Evolutionary conservation across 2,888 invertebrate genomes (phyloP), one percentile per base, ranked within the genome.

Genomic region (Ctena decussata): DNA sequence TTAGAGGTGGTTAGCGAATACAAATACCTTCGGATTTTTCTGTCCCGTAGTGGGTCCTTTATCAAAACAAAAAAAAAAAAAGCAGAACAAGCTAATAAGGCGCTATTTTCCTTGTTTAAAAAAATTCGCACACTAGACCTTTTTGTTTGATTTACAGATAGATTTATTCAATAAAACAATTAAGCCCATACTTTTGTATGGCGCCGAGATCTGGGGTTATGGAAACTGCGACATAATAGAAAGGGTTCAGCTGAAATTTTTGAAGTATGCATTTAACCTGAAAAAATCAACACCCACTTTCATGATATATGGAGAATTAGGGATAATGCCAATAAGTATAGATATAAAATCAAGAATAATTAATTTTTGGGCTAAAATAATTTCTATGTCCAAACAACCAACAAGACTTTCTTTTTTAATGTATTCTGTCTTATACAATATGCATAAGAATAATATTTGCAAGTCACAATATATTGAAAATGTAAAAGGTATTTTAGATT

Each of bases 11-110:
- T 72, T 0, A n/a, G 57, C 5, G 39, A 72, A 72, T 72, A 79
- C 35, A 57, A 79, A 24, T 79, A 79, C 18, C 60, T 76, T 0
- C 70, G 82, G 1, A n/a, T 82, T 1, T 65, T 27, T 35, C 65
- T 77, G 35, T 73, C 72, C 1, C 41, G 39, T 18, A 73, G 30
- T 15, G 77, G 82, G 6, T 57, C 57, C 32, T 77, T 82, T 74
- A 44, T 46, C n/a, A 78, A 15, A 21, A 27, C 74, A 18, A 74
- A 35, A 12, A 78, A 79, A 72, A 6, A 73, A 0, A 39, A 49
- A 1, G n/a, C 37, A 21, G 46, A 35, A 6, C 74, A 80, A 35
- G 79, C 79, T 5, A 79, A 73, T 32, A 79, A 79, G 32, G 79
- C 79, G 0, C 21, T 72, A 39, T 41, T 57, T 35, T 8, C 35